Conservation (phyloP, 37 sponge, comb jelly and placozoan species). For the Ephydatia muelleri region DNA sequence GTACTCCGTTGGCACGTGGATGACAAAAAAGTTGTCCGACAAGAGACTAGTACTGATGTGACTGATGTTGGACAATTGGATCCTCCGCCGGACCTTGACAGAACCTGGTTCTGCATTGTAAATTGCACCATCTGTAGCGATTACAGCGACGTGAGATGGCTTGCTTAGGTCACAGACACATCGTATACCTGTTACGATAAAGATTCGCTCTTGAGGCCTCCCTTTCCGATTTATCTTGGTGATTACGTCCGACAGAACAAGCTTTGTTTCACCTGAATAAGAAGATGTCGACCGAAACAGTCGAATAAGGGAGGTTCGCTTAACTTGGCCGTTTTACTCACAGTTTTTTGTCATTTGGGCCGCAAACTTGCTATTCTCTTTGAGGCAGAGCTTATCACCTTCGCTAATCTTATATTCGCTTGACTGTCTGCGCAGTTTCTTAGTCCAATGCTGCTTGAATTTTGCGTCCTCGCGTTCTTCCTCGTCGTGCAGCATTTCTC, state of each 20-base stretch:
- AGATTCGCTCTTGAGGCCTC: slow-evolving; percentile 63
- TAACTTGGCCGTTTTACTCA: slow-evolving; percentile 8
- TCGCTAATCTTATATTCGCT: slow-evolving; percentile 36
- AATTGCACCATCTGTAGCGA: slow-evolving; percentile 56
- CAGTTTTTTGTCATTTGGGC: slow-evolving; percentile 39
- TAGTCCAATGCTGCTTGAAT: slow-evolving; percentile 41
- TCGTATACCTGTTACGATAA: slow-evolving; percentile 66
- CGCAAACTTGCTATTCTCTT: slow-evolving; percentile 29
- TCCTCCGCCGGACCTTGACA: slow-evolving; percentile 53
- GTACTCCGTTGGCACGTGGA: slow-evolving; percentile 87
- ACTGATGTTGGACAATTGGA: slow-evolving; percentile 65
- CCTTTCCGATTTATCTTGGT: slow-evolving; percentile 77
- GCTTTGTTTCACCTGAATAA: slow-evolving; percentile 59
- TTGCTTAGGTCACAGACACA: no score
- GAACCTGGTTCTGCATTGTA: slow-evolving; percentile 65
- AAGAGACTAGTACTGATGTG: slow-evolving; percentile 75
- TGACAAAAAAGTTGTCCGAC: slow-evolving; percentile 86
- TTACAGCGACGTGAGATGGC: neutral
- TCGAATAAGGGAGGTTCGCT: neutral
- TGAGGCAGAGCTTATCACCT: slow-evolving; percentile 50
- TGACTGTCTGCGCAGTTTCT: slow-evolving; percentile 44
- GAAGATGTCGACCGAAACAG: neutral
- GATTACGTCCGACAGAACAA: slow-evolving; percentile 64
- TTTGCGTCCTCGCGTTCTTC: slow-evolving; percentile 20
- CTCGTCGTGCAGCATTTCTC: neutral